Conservation (phyloP, 2,113 vertebrate genomes). For the Hoplias malabaricus region DNA sequence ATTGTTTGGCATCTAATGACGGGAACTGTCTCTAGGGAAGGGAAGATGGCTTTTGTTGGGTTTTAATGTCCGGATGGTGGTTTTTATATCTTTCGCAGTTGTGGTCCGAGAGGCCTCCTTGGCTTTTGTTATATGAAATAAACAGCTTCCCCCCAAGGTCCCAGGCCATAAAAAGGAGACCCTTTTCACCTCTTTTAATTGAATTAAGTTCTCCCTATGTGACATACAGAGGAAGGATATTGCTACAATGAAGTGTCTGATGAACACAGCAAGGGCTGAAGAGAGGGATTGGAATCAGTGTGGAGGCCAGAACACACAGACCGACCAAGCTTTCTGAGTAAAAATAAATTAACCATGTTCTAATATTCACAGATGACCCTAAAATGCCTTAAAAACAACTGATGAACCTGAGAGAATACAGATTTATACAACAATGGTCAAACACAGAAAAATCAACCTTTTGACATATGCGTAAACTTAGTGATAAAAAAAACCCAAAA, state of each 20-base stretch:
- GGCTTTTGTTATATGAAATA: conserved; percentile 44
- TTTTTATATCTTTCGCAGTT: conserved; percentile 40
- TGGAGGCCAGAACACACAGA: not conserved
- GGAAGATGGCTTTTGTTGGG: conserved; percentile 38
- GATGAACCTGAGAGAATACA: too few relatives aligned
- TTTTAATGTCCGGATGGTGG: conserved; percentile 44
- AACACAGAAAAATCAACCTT: too few relatives aligned
- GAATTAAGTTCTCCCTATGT: conserved; percentile 47
- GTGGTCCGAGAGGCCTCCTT: conserved; percentile 13
- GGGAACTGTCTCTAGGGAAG: conserved; percentile 42
- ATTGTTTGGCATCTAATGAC: conserved; percentile 41
- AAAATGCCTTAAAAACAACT: too few relatives aligned
- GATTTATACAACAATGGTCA: too few relatives aligned
- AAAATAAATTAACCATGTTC: too few relatives aligned
- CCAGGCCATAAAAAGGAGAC: conserved; percentile 38
- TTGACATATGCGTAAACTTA: too few relatives aligned
- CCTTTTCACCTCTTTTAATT: conserved; percentile 50
- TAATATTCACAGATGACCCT: too few relatives aligned
- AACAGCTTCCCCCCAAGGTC: conserved; percentile 34
- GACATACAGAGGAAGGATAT: conserved; percentile 15
- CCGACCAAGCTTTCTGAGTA: too few relatives aligned
- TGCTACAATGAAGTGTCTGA: conserved; percentile 22
- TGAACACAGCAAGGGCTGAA: not conserved
- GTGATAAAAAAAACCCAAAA: too few relatives aligned
- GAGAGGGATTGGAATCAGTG: not conserved